Evolutionary conservation across 2,797 vertebrate species (phyloP), one percentile per base, ranked within the genome.

Genomic region (Morelia viridis): DNA sequence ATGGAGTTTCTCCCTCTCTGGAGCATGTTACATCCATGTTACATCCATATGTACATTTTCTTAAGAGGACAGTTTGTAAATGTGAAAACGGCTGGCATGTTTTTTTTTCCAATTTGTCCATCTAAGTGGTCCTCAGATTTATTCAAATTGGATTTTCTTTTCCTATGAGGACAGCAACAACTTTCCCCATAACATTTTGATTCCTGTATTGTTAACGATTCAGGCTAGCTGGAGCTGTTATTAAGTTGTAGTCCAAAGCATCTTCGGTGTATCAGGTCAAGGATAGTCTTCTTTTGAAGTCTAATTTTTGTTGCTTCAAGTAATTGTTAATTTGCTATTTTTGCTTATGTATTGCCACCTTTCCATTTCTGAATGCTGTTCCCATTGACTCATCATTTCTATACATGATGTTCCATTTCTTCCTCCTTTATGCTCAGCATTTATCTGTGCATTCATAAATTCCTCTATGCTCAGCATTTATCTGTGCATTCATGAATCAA

Each of bases 101-200:
- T 80, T 92, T 94, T 92, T 93, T 92, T 93, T 90, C 94, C 89
- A 94, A 41, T 92, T 26, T 93, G 89, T 91, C 31, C 41, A 85
- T 95, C 28, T 96, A 94, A 95, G 95, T 96, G 93, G 96, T 96
- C 96, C 95, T 96, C 95, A 95, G 94, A 95, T 93, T 95, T 92
- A 92, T 95, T 96, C 94, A 93, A 58, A 92, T 5, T 90, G 60
- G 62, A 19, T 87, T 35, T 41, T 68, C 41, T 88, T 53, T 60
- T 68, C 53, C 28, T 13, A 89, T 94, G 94, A 87, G 89, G 22
- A 80, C 41, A 80, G 56, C 24, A 58, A 4, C 26, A 83, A 31
- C 26, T 15, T 90, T 90, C n/a, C 15, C 28, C 1, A 83, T 41
- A n/a, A 35, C 35, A 61, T 0, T 41, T 4, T 50, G 24, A 28